Evolutionary conservation across 1,140 invertebrate genomes (phyloP).

Genomic region (Acyrthosiphon pisum): DNA sequence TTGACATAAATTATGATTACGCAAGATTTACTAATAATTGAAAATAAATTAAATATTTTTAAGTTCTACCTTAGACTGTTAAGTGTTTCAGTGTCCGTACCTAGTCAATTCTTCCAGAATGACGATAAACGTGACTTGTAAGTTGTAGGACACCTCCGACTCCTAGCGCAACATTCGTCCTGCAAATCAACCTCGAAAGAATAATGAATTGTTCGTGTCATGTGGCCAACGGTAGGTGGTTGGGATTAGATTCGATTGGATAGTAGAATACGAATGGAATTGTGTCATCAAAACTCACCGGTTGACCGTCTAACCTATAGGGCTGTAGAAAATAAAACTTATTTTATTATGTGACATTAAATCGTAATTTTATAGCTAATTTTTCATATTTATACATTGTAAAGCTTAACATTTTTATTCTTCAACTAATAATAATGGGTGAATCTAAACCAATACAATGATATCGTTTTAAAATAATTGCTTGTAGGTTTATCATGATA

Average conservation of each 20-base stretch:
- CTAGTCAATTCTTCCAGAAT: no score
- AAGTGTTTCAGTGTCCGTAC: no score
- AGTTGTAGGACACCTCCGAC: no score
- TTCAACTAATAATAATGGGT: background rate
- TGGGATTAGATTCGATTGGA: background rate
- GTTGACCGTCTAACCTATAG: no score
- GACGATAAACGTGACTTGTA: no score
- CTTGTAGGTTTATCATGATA: background rate
- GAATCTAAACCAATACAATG: background rate
- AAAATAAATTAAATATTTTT: no score
- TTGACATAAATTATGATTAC: no score
- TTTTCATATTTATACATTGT: background rate
- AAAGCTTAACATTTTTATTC: background rate
- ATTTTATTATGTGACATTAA: background rate
- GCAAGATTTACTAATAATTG: no score
- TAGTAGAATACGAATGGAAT: background rate
- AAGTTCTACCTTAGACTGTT: no score
- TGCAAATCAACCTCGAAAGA: no score
- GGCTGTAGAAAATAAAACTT: background rate
- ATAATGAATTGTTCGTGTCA: background rate
- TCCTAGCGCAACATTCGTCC: no score
- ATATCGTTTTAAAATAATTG: background rate
- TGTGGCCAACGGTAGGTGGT: background rate
- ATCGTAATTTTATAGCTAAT: background rate
- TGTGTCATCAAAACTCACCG: background rate